These are phyloP conservation scores for Mesorhabditis spiculigera DNA, from an alignment of 2,888 invertebrate species.

Conservation along the genomic window DNA sequence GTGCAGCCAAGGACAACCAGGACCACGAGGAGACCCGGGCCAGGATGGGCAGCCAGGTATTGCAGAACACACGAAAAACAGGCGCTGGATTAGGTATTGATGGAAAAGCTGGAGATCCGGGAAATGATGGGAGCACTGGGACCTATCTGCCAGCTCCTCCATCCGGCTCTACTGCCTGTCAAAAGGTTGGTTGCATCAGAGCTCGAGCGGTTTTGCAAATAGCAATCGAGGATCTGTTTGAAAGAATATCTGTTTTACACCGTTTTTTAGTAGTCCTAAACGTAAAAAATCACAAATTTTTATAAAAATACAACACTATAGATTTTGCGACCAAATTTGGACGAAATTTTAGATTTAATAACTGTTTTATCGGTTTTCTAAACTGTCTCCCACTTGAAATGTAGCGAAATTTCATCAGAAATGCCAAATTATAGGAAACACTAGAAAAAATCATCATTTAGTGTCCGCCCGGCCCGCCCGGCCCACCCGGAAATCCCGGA, in stretches of 20 bases:
- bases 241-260: no score
- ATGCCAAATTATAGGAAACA: no score
- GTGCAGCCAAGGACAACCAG: slow-evolving; percentile 52
- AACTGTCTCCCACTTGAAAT: no score
- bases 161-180: slow-evolving; percentile 38
- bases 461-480: slow-evolving; percentile 47
- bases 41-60: slow-evolving; percentile 29
- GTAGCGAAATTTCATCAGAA: no score
- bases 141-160: slow-evolving; percentile 44
- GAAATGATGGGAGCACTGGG: slow-evolving; percentile 25
- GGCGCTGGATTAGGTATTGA: slow-evolving; percentile 17
- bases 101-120: slow-evolving; percentile 26
- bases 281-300: no score
- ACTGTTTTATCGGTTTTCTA: no score
- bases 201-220: no score
- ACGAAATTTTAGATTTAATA: background rate
- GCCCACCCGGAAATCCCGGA: slow-evolving; percentile 29
- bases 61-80: background rate
- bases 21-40: slow-evolving; percentile 45
- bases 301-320: no score
- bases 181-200: slow-evolving; percentile 20
- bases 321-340: no score
- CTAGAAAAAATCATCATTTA: background rate
- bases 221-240: no score
- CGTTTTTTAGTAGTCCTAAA: no score